phyloP scores from a whole-genome alignment of 2,888 invertebrate species.

The Drosophila prolongata region DNA sequence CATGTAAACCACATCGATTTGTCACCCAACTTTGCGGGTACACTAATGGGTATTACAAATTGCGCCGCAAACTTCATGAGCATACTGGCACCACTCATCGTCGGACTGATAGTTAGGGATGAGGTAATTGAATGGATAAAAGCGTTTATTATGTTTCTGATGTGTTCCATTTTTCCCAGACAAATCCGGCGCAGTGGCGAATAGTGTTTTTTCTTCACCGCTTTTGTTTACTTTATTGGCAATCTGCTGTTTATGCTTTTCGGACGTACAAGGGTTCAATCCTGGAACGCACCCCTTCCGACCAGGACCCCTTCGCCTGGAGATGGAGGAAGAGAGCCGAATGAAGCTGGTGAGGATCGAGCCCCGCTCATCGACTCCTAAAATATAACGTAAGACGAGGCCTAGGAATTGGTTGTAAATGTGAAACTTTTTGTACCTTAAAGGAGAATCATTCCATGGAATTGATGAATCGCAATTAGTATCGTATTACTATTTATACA shows the following conservation, averaged over 20 bases:
- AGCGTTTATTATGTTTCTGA: constrained; percentile 50
- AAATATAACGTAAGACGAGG: constrained; percentile 28
- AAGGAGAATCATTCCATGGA: constrained; percentile 41
- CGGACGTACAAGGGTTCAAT: constrained; percentile 88
- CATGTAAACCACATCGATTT: constrained; percentile 88
- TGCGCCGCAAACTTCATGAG: constrained; percentile 88
- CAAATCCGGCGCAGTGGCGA: constrained; percentile 88
- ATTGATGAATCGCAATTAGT: constrained; percentile 35
- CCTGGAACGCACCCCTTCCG: constrained; percentile 87
- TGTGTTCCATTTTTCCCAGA: constrained; percentile 83
- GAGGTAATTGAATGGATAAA: constrained; percentile 84
- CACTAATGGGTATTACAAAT: constrained; percentile 89
- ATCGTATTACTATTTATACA: constrained; percentile 35
- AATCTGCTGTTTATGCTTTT: constrained; percentile 89
- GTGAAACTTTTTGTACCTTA: constrained; percentile 70
- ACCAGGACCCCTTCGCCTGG: constrained; percentile 6
- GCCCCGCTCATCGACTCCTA: constrained; percentile 60
- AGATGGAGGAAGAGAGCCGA: not conserved
- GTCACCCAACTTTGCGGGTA: constrained; percentile 89
- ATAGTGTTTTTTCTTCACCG: constrained; percentile 90
- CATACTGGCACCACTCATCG: constrained; percentile 87
- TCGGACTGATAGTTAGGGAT: constrained; percentile 86
- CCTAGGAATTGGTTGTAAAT: constrained; percentile 26
- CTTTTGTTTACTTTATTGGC: constrained; percentile 89
- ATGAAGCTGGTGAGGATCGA: constrained; percentile 41